Percentiles rank a stretch among this genome's conserved stretches.
Conservation (phyloP, 2,797 vertebrate species). For the Epinephelus coioides region DNA sequence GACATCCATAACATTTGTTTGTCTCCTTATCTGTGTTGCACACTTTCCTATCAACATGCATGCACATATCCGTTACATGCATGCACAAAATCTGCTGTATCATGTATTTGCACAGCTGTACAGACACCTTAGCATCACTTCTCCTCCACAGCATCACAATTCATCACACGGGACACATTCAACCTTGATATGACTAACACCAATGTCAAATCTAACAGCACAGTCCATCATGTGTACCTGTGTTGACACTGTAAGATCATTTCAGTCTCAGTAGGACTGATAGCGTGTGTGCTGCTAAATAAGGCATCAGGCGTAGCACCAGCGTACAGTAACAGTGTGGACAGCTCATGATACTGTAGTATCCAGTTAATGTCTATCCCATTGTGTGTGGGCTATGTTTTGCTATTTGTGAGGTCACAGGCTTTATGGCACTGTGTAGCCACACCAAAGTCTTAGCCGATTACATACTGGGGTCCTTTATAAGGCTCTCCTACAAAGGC, state of each 20-base stretch:
- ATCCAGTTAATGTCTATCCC: constrained; percentile 13
- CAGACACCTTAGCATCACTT: constrained; percentile 40
- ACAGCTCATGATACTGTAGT: constrained; percentile 13
- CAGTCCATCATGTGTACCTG: constrained; percentile 53
- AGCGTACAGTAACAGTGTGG: constrained; percentile 5
- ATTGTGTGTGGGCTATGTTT: constrained; percentile 40
- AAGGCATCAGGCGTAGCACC: constrained; percentile 1
- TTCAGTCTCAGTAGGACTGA: constrained; percentile 20
- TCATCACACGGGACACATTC: constrained; percentile 45
- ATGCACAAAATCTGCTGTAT: constrained; percentile 32
- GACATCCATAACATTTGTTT: constrained; percentile 3
- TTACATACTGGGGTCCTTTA: constrained; percentile 41
- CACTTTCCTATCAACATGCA: constrained; percentile 9
- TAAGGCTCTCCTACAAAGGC: constrained; percentile 40
- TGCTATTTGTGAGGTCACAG: constrained; percentile 38
- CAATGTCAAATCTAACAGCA: constrained; percentile 70
- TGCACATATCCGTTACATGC: constrained; percentile 12
- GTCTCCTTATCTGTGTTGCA: constrained; percentile 5
- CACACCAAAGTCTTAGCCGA: constrained; percentile 38
- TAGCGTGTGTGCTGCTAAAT: constrained; percentile 33
- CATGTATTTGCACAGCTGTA: constrained; percentile 32
- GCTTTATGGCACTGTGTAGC: constrained; percentile 28
- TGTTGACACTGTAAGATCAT: constrained; percentile 41
- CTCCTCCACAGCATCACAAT: constrained; percentile 28
- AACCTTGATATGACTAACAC: constrained; percentile 59